These are phyloP conservation scores for Proterorhinus semilunaris DNA, from an alignment of 2,113 vertebrate genomes.

Conservation along the genomic window DNA sequence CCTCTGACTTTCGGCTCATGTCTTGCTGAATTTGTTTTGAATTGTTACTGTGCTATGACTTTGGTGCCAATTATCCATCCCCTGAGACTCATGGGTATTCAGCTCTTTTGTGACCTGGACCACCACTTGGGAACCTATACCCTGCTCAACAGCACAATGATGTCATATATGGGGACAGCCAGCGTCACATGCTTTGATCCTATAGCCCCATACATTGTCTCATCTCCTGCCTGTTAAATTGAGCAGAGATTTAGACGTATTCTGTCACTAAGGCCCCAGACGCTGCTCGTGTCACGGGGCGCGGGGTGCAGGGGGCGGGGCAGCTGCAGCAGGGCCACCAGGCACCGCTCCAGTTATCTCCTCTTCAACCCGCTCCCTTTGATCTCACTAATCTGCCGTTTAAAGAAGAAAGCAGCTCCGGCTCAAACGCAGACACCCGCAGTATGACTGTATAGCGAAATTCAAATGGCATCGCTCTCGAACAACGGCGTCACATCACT, in stretches of 20 bases:
- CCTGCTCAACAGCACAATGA: neutral
- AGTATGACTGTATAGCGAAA: slow-evolving; percentile 2
- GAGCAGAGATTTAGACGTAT: slow-evolving; percentile 18
- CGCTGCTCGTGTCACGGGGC: slow-evolving; percentile 18
- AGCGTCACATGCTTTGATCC: neutral
- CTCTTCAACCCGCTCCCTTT: slow-evolving; percentile 57
- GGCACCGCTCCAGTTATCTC: slow-evolving; percentile 59
- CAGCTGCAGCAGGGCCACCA: slow-evolving; percentile 55
- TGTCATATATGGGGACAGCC: neutral
- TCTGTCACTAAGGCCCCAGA: slow-evolving; percentile 32
- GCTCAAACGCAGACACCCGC: slow-evolving; percentile 24
- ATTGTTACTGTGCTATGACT: no score
- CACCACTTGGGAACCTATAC: neutral
- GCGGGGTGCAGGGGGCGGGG: slow-evolving; percentile 18
- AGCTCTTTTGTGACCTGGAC: neutral
- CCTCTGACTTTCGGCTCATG: neutral
- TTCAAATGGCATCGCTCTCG: slow-evolving; percentile 3
- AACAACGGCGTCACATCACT: neutral
- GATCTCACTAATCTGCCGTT: slow-evolving; percentile 65
- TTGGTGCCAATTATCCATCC: no score
- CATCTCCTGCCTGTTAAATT: slow-evolving; percentile 6
- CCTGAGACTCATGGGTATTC: no score
- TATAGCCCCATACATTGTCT: neutral
- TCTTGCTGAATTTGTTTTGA: no score
- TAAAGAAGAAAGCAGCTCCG: slow-evolving; percentile 50